phyloP scores from a whole-genome alignment of 2,797 vertebrate genomes.

The Gallirallus australis region DNA sequence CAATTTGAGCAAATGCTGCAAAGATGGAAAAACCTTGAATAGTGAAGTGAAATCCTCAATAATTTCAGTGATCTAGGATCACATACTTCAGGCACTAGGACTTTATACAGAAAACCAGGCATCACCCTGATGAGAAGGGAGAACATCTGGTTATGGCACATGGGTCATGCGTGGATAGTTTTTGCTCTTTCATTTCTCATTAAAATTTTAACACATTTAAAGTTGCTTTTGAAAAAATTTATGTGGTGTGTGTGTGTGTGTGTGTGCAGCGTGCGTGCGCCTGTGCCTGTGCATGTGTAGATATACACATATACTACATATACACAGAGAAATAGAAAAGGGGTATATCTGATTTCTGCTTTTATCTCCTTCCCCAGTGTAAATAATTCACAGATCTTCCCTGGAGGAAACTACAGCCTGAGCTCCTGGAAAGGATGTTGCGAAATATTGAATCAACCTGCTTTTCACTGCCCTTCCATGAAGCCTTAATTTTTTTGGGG shows the following conservation, averaged over 20 bases:
- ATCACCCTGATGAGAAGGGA: background rate
- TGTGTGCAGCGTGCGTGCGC: too few species aligned
- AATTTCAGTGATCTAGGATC: background rate
- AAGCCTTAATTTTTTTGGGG: background rate
- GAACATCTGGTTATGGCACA: background rate
- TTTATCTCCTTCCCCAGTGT: background rate
- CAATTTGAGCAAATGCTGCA: background rate
- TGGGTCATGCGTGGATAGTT: background rate
- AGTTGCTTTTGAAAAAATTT: background rate
- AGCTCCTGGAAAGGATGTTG: constrained; percentile 73
- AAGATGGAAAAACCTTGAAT: background rate
- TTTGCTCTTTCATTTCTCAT: background rate
- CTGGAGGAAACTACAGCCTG: constrained; percentile 65
- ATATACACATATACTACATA: background rate
- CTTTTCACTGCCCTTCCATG: constrained; percentile 69
- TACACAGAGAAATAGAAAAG: background rate
- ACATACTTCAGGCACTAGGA: fast-evolving
- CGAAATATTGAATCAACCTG: constrained; percentile 37
- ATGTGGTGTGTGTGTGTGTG: too few species aligned
- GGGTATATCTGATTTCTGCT: background rate
- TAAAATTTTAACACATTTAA: background rate
- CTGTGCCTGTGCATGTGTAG: too few species aligned
- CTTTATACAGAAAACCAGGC: background rate
- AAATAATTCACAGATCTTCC: background rate
- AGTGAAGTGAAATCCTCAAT: background rate